Base-by-base conservation (phyloP, 2,888 invertebrate genomes). In the Tetrapedia diversipes region DNA sequence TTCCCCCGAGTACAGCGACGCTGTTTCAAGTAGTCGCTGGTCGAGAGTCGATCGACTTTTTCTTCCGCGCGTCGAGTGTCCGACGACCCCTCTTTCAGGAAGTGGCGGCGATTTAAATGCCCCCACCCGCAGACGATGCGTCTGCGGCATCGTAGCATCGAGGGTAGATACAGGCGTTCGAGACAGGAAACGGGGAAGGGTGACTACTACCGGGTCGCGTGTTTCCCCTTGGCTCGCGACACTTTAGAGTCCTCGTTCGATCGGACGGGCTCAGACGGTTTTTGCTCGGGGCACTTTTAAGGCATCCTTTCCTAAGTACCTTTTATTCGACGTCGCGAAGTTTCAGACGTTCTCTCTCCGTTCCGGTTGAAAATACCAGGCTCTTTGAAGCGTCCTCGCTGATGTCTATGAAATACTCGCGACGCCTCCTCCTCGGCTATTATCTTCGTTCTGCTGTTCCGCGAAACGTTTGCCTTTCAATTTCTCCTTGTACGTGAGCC, bases 301-400 rank as follows among this genome's bases (percentile, higher is more conserved):
- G 68, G 51, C 49, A 19, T 75, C 68, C 73, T 34, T 24, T 8
- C 63, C n/a, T 27, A 41, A 57, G 49, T 27, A 43, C 41, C 73
- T 72, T 72, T 63, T 63, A 51, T 63, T 63, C 63, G 29, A 72
- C 56, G 73, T 72, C 43, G 34, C 47, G 2, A 57, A 57, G 37
- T 72, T 41, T 19, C 69, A 19, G 22, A 27, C 57, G 43, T n/a
- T 34, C n/a, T 24, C 24, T 34, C n/a, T 24, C 24, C n/a, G 29
- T 16, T 22, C 24, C 16, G 7, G 1, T 19, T 11, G 10, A 29
- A 27, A 7, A 11, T 11, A 37, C 66, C 37, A 45, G 3, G 14
- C 7, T 7, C 7, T 1, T 22, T 10, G 14, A 22, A 45, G n/a
- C n/a, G n/a, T n/a, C 67, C 49, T 41, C 27, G 51, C n/a, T 24